Percentiles rank a stretch among this genome's conserved stretches.
Conservation (phyloP, 2,113 vertebrate species). For the Tragulus kanchil region DNA sequence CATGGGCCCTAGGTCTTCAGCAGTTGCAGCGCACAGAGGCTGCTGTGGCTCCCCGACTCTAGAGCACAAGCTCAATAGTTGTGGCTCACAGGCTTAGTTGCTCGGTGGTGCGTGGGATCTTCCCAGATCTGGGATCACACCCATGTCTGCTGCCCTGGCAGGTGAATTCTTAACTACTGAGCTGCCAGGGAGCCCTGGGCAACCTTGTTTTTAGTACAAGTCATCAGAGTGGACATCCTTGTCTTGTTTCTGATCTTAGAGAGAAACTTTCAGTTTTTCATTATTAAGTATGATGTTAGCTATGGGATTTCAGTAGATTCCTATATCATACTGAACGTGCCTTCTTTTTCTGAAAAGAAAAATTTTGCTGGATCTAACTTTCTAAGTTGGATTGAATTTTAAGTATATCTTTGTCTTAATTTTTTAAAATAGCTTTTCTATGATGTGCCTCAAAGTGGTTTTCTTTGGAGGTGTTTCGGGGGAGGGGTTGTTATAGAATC, state of each 20-base stretch:
- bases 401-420: background rate
- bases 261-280: background rate
- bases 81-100: background rate
- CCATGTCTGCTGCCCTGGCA: background rate
- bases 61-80: background rate
- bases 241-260: background rate
- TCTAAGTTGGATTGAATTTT: background rate
- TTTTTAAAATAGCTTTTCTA: background rate
- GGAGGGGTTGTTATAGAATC: background rate
- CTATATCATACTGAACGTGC: background rate
- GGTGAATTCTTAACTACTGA: background rate
- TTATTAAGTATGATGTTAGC: background rate
- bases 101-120: background rate
- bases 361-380: slow-evolving; percentile 17
- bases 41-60: background rate
- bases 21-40: background rate
- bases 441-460: background rate
- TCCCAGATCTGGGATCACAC: background rate
- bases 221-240: background rate
- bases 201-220: background rate
- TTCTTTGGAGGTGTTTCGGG: background rate
- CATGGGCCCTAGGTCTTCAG: background rate
- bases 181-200: background rate
- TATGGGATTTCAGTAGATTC: background rate
- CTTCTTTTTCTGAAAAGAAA: background rate